Evolutionary conservation across 2,113 vertebrate genomes (phyloP).

Genomic region (Asarcornis scutulata): DNA sequence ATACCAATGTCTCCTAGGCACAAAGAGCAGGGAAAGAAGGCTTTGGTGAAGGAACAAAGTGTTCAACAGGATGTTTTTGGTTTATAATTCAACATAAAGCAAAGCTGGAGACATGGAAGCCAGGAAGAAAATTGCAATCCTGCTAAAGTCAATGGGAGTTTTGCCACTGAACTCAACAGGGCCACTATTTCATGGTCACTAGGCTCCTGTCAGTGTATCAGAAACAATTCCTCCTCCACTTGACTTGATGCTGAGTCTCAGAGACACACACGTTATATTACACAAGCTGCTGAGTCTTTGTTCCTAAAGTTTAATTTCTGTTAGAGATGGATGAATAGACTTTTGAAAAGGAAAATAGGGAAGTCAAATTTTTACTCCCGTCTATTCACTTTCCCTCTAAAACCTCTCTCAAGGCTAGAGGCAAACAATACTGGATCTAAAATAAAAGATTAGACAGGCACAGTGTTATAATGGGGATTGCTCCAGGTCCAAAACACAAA

Average conservation of each 20-base stretch:
- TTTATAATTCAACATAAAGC: not conserved
- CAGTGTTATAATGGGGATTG: not conserved
- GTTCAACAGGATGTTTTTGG: not conserved
- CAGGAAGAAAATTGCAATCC: not conserved
- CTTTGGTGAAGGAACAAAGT: not conserved
- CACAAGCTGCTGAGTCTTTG: not conserved
- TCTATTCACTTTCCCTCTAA: not conserved
- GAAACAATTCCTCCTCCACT: not conserved
- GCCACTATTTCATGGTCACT: not conserved
- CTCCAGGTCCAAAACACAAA: conserved; percentile 9
- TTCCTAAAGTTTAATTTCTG: conserved; percentile 12
- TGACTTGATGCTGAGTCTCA: not conserved
- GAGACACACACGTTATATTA: not conserved
- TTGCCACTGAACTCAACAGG: not conserved
- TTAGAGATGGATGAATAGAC: conserved; percentile 10
- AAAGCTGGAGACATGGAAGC: not conserved
- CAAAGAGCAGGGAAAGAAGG: not conserved
- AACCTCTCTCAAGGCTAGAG: not conserved
- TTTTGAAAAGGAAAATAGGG: not conserved
- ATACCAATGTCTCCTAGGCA: not conserved
- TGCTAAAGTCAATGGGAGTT: not conserved
- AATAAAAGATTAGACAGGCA: not conserved
- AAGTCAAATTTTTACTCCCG: not conserved
- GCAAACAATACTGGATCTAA: conserved; percentile 2
- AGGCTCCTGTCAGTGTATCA: not conserved